Evolutionary conservation across 2,888 invertebrate genomes (phyloP).

Genomic region (Stenurella melanura): DNA sequence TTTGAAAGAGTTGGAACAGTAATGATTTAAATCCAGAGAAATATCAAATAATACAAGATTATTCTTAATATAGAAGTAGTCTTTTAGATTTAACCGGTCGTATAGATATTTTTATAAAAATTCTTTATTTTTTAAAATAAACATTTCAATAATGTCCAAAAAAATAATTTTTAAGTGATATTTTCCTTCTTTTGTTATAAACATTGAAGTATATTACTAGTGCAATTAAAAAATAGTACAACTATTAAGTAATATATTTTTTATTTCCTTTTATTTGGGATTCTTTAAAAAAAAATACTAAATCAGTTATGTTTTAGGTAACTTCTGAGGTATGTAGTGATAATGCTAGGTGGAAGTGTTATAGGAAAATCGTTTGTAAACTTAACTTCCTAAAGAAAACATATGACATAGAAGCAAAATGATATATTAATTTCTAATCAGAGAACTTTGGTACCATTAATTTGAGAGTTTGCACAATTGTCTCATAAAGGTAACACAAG

Average conservation of each 20-base stretch:
- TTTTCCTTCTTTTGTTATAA: not conserved
- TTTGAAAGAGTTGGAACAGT: not conserved
- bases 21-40: not conserved
- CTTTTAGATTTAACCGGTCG: not conserved
- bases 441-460: no score
- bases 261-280: not conserved
- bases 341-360: not conserved
- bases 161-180: constrained; percentile 17
- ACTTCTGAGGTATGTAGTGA: not conserved
- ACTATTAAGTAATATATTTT: not conserved
- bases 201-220: constrained; percentile 3
- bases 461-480: no score
- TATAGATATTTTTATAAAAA: constrained; percentile 36
- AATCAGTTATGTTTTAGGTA: not conserved
- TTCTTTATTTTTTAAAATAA: constrained; percentile 16
- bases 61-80: not conserved
- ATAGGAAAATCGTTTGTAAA: not conserved
- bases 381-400: not conserved
- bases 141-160: constrained; percentile 25
- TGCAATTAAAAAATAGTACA: constrained; percentile 32
- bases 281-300: not conserved
- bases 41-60: not conserved
- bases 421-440: no score
- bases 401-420: not conserved
- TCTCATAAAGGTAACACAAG: no score